Conservation (phyloP, 2,113 vertebrate genomes). For the Strix aluco region DNA sequence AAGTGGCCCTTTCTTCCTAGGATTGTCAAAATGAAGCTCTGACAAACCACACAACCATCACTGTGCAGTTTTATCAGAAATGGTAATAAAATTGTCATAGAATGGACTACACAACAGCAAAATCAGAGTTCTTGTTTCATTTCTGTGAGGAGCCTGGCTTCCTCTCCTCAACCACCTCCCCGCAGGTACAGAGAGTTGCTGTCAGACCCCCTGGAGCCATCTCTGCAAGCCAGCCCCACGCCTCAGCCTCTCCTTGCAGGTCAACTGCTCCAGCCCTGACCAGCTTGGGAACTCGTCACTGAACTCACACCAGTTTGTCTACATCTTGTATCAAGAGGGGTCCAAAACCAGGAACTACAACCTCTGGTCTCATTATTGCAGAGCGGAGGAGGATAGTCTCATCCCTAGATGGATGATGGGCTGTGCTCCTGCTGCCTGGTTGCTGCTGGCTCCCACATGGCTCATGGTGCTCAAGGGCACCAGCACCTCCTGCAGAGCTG, state of each 20-base stretch:
- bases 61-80: neutral
- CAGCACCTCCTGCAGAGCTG: neutral
- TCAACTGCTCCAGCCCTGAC: neutral
- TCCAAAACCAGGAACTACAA: neutral
- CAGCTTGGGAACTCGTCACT: fast-evolving
- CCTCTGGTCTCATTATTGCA: fast-evolving
- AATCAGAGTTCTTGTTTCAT: neutral
- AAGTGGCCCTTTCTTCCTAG: neutral
- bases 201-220: fast-evolving
- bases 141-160: neutral
- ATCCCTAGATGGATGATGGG: neutral
- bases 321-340: fast-evolving
- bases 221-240: neutral
- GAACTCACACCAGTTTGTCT: fast-evolving
- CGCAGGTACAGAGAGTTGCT: fast-evolving
- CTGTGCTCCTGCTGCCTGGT: neutral
- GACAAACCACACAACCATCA: neutral
- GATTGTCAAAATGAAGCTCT: neutral
- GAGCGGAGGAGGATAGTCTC: neutral
- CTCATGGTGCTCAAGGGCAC: neutral
- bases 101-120: neutral
- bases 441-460: neutral
- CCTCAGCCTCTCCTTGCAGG: neutral
- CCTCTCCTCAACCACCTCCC: neutral
- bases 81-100: neutral